Evolutionary conservation across 2,113 vertebrate species (phyloP), one percentile per base, ranked within the genome.

Genomic region (Pituophis catenifer): DNA sequence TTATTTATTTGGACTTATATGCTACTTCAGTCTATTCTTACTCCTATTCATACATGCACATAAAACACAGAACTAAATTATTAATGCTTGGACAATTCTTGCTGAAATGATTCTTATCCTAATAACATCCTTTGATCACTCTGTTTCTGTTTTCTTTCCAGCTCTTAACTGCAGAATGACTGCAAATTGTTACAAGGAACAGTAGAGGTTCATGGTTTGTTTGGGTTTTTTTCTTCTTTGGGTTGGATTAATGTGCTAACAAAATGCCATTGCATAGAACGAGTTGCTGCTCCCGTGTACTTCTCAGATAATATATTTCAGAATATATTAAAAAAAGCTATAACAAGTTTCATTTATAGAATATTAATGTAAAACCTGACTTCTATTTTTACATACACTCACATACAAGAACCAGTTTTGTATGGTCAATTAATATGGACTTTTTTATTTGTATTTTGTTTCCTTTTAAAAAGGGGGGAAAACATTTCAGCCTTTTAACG

Each of bases 221-320:
- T 15, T 59, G 9, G 10, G 17, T 75, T 33, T 17, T 75, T 19
- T 17, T 17, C 17, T 19, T 33, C n/a, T 33, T 75, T 75, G n/a
- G 13, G n/a, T 75, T 70, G 24, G 59, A 62, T 26, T 29, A 29
- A 70, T 70, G n/a, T 75, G 85, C 44, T 86, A 86, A 0, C 75
- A 23, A 24, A 38, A 48, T 24, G 2, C 1, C 12, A 91, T 21
- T 0, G 19, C 52, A 75, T 38, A 48, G 0, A 21, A 13, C 11
- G 12, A 23, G 62, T 24, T 0, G 0, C 38, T 58, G 38, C 29
- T 5, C 0, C 8, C 19, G 13, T 59, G 23, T 1, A 1, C 1
- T 58, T 88, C 29, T 53, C 88, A 93, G 44, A 90, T 1, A 24
- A 65, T 0, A 9, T 81, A 52, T 88, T 93, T 70, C 58, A 54